phyloP scores from a whole-genome alignment of 2,113 vertebrate species.

The Entomyzon cyanotis region DNA sequence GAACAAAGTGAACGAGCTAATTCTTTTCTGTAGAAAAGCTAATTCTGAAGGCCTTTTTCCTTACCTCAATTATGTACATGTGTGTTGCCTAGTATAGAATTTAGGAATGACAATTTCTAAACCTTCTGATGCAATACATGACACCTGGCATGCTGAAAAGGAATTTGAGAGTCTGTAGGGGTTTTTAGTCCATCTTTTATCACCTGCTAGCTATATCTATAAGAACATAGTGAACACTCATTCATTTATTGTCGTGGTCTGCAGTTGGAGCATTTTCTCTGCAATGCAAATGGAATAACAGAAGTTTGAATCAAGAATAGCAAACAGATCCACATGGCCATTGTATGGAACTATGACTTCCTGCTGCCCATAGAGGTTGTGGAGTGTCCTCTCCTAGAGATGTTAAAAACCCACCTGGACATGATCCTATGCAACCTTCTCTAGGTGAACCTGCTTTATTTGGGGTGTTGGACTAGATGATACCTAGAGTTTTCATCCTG shows the following conservation, averaged over 20 bases:
- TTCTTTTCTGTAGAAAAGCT: neutral
- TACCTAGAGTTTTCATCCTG: neutral
- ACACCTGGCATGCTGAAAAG: constrained; percentile 1
- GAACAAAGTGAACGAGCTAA: neutral
- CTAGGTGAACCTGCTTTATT: neutral
- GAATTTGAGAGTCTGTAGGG: neutral
- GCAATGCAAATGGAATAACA: constrained; percentile 14
- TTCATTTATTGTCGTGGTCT: constrained; percentile 13
- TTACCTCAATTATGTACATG: neutral
- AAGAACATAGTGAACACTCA: constrained; percentile 34
- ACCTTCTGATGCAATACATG: constrained; percentile 31
- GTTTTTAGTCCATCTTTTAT: constrained; percentile 7
- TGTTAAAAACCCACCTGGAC: neutral
- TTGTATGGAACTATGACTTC: neutral
- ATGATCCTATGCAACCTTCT: neutral
- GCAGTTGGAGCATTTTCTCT: constrained; percentile 38
- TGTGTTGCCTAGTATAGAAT: neutral
- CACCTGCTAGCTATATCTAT: neutral
- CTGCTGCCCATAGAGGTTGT: neutral
- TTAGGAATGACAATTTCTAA: neutral
- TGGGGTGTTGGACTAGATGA: neutral
- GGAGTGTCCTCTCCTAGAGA: neutral
- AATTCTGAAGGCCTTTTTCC: neutral
- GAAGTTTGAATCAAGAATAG: constrained; percentile 30
- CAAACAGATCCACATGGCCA: neutral